Evolutionary conservation across 2,797 vertebrate genomes (phyloP).

Genomic region (Thripadectes ignobilis): DNA sequence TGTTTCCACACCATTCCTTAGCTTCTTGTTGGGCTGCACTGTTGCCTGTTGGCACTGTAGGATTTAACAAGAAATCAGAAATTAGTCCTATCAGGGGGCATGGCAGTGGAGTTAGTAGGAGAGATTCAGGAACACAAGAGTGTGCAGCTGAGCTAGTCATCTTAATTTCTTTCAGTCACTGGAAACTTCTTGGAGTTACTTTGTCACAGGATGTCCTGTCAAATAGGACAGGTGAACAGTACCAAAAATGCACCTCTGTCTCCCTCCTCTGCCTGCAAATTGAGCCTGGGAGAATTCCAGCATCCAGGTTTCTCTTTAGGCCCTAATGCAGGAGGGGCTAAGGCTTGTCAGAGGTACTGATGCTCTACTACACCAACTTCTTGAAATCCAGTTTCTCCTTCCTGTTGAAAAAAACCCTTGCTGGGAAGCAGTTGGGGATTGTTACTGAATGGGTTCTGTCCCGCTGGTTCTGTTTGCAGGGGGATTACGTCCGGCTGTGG

Average conservation of each 20-base stretch:
- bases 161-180: neutral
- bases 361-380: neutral
- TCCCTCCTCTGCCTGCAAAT: neutral
- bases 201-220: neutral
- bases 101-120: neutral
- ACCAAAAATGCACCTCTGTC: neutral
- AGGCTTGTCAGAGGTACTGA: neutral
- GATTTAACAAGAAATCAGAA: neutral
- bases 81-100: neutral
- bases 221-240: neutral
- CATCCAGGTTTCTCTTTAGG: neutral
- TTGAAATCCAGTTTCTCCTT: neutral
- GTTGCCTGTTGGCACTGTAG: neutral
- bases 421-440: neutral
- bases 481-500: conserved; percentile 82
- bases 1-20: neutral
- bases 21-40: neutral
- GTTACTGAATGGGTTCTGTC: neutral
- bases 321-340: neutral
- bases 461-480: conserved; percentile 66
- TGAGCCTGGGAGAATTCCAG: neutral
- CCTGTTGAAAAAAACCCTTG: neutral
- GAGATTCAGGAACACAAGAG: neutral
- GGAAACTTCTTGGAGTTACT: neutral
- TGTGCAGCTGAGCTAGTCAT: neutral